These are phyloP conservation scores for Nymphalis urticae DNA, from an alignment of 2,888 invertebrate species.

Conservation along the genomic window DNA sequence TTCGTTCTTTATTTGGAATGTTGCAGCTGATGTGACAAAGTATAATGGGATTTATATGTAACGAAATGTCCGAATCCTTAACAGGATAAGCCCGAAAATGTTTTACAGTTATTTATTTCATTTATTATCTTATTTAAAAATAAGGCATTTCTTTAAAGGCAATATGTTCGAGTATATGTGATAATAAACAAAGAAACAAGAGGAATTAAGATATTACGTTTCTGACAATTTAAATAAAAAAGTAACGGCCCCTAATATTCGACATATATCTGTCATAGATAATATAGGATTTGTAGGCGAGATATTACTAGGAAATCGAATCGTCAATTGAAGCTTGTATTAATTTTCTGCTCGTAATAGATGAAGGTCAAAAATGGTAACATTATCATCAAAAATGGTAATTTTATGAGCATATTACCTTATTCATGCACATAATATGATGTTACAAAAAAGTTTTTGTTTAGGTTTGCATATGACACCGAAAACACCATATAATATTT, in stretches of 20 bases:
- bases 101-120: conserved; percentile 27
- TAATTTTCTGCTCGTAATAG: too few species aligned
- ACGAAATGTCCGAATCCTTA: conserved; percentile 5
- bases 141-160: conserved; percentile 15
- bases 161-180: conserved; percentile 15
- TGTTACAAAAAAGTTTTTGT: too few species aligned
- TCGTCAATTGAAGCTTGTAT: too few species aligned
- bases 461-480: too few species aligned
- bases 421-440: too few species aligned
- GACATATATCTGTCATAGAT: too few species aligned
- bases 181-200: conserved; percentile 28
- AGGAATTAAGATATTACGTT: conserved; percentile 16
- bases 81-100: conserved; percentile 10
- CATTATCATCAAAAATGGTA: too few species aligned
- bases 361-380: too few species aligned
- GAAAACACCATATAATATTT: too few species aligned
- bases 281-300: too few species aligned
- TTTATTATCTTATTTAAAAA: conserved; percentile 17
- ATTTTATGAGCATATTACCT: too few species aligned
- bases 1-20: conserved; percentile 12
- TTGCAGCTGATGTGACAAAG: not conserved
- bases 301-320: too few species aligned
- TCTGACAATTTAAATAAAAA: not conserved
- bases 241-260: not conserved
- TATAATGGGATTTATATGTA: conserved; percentile 8